phyloP scores from a whole-genome alignment of 2,888 invertebrate species.

The Idaea straminata region DNA sequence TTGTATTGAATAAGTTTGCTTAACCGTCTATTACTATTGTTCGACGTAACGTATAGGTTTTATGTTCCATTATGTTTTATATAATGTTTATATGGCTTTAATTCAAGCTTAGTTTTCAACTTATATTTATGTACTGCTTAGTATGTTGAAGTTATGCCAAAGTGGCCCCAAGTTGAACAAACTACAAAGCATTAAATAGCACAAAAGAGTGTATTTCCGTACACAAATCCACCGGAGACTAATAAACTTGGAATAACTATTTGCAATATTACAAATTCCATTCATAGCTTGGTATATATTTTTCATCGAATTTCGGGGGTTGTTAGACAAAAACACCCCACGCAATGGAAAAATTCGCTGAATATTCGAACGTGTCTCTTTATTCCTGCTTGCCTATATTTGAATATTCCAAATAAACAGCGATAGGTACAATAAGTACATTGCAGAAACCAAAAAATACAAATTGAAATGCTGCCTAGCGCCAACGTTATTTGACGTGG shows the following conservation, averaged over 20 bases:
- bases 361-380: constrained; percentile 7
- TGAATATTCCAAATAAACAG: constrained; percentile 23
- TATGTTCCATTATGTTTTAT: background rate
- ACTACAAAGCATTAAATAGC: background rate
- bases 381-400: constrained; percentile 9
- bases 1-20: constrained; percentile 12
- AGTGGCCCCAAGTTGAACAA: background rate
- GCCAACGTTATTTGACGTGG: constrained; percentile 24
- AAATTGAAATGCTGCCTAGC: constrained; percentile 20
- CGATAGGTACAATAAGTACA: constrained; percentile 18
- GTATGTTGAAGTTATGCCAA: background rate
- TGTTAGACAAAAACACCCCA: constrained; percentile 13
- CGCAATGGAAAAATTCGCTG: constrained; percentile 5
- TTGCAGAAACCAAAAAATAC: constrained; percentile 18
- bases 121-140: background rate
- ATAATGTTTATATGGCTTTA: constrained; percentile 2
- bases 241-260: background rate
- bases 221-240: background rate
- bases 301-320: constrained; percentile 17
- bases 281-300: constrained; percentile 1
- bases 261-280: background rate
- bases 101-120: background rate
- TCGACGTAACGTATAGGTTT: constrained; percentile 1
- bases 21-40: background rate
- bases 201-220: background rate